Conservation (phyloP, 2,797 vertebrate genomes). For the Rhinatrema bivittatum region DNA sequence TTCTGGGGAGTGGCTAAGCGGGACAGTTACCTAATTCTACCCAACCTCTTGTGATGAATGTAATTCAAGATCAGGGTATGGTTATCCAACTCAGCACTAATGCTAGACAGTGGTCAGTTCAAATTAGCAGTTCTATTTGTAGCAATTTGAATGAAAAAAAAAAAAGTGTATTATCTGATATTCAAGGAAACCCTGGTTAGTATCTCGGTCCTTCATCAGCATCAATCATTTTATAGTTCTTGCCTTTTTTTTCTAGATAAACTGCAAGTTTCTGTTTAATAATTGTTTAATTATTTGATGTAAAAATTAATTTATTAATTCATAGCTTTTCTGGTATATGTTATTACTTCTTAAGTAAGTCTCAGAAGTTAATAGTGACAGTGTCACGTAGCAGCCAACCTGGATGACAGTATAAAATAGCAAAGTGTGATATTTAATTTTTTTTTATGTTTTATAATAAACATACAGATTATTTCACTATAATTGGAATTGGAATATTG, state of each 20-base stretch:
- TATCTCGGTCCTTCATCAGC: conserved; percentile 12
- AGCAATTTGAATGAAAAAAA: conserved; percentile 34
- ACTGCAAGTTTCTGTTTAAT: conserved; percentile 34
- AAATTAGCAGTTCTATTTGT: conserved; percentile 46
- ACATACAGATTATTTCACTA: conserved; percentile 52
- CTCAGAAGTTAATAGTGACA: too few species aligned
- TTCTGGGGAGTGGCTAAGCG: conserved; percentile 42
- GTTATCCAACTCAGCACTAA: conserved; percentile 50
- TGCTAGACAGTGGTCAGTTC: conserved; percentile 48
- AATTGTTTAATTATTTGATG: conserved; percentile 62
- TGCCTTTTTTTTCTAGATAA: conserved; percentile 34
- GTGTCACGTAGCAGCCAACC: conserved; percentile 41
- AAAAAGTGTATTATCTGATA: conserved; percentile 26
- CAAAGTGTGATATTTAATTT: conserved; percentile 76
- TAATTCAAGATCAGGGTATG: conserved; percentile 39
- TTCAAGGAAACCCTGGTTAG: conserved; percentile 26
- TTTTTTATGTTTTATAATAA: conserved; percentile 76
- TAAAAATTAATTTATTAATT: conserved; percentile 72
- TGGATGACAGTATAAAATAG: conserved; percentile 40
- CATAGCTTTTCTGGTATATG: conserved; percentile 54
- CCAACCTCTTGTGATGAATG: conserved; percentile 45
- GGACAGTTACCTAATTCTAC: conserved; percentile 45
- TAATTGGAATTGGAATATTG: conserved; percentile 49
- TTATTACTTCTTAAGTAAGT: conserved; percentile 42
- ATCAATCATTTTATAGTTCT: conserved; percentile 19